These are phyloP conservation scores for Alethe diademata DNA, from an alignment of 2,113 vertebrate genomes.

Conservation along the genomic window DNA sequence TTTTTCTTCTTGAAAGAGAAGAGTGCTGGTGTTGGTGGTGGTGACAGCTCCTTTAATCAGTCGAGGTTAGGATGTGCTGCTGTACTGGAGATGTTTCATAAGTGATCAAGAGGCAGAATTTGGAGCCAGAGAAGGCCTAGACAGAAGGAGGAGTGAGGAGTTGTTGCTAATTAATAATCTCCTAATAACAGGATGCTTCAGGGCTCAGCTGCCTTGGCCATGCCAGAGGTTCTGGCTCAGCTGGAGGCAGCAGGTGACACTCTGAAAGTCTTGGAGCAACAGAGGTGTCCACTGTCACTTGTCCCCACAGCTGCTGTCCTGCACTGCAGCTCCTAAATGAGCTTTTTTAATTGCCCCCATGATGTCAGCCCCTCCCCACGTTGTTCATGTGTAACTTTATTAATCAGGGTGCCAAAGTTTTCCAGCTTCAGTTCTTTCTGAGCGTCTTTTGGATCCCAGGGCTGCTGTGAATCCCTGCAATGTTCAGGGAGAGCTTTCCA, in stretches of 20 bases:
- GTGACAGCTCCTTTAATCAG: neutral
- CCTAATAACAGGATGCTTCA: neutral
- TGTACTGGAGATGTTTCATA: neutral
- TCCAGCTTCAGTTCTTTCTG: neutral
- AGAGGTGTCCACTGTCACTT: neutral
- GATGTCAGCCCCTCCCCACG: neutral
- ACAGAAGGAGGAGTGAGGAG: neutral
- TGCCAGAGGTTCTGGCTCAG: neutral
- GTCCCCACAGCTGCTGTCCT: neutral
- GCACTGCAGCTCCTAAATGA: neutral
- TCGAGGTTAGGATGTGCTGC: neutral
- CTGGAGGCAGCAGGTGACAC: neutral
- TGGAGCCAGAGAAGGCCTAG: neutral
- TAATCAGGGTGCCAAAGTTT: neutral
- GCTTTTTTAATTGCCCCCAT: neutral
- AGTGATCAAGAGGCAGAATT: neutral
- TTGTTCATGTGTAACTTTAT: neutral
- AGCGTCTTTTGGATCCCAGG: neutral
- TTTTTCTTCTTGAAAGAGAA: slow-evolving; percentile 31
- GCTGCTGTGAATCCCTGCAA: neutral
- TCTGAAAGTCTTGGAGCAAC: neutral
- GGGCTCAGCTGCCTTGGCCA: neutral
- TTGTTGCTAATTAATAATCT: neutral
- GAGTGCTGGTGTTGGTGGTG: neutral
- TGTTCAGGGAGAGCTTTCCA: neutral